These are phyloP conservation scores for Neotoma lepida DNA, from an alignment of 2,113 vertebrate species.

Conservation along the genomic window DNA sequence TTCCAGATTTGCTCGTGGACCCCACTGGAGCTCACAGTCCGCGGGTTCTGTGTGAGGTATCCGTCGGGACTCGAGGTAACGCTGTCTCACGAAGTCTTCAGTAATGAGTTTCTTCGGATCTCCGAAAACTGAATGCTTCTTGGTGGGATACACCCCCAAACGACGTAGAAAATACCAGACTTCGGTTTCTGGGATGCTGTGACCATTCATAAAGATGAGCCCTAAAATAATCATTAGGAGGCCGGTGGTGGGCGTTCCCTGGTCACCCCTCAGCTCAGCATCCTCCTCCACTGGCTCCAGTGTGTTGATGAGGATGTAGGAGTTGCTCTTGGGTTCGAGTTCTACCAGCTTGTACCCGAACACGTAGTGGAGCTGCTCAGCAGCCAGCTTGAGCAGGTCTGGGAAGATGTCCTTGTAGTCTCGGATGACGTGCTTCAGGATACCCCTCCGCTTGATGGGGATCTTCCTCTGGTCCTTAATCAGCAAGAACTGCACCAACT, in stretches of 20 bases:
- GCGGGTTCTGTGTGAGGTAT: constrained; percentile 88
- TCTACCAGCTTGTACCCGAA: constrained; percentile 92
- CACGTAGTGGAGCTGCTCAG: constrained; percentile 87
- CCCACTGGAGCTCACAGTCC: constrained; percentile 1
- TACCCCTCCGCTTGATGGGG: constrained; percentile 89
- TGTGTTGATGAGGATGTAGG: constrained; percentile 90
- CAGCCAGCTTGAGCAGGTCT: constrained; percentile 85
- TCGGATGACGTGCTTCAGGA: constrained; percentile 86
- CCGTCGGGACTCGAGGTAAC: constrained; percentile 41
- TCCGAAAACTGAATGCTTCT: constrained; percentile 88
- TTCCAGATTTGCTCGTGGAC: constrained; percentile 80
- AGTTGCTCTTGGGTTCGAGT: constrained; percentile 88
- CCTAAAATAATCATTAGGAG: constrained; percentile 91
- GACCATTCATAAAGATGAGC: constrained; percentile 95
- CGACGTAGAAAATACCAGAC: constrained; percentile 85
- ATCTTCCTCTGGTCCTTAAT: constrained; percentile 94
- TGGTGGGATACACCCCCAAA: constrained; percentile 83
- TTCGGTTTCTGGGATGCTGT: constrained; percentile 81
- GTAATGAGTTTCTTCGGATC: constrained; percentile 86
- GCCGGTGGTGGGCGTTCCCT: constrained; percentile 87
- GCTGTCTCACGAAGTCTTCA: background rate
- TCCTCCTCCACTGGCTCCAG: constrained; percentile 81
- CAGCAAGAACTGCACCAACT: constrained; percentile 92
- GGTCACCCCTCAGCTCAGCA: constrained; percentile 73
- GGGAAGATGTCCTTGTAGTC: constrained; percentile 86